Evolutionary conservation across 2,888 invertebrate genomes (phyloP).

Genomic region (Pyrgus malvae): DNA sequence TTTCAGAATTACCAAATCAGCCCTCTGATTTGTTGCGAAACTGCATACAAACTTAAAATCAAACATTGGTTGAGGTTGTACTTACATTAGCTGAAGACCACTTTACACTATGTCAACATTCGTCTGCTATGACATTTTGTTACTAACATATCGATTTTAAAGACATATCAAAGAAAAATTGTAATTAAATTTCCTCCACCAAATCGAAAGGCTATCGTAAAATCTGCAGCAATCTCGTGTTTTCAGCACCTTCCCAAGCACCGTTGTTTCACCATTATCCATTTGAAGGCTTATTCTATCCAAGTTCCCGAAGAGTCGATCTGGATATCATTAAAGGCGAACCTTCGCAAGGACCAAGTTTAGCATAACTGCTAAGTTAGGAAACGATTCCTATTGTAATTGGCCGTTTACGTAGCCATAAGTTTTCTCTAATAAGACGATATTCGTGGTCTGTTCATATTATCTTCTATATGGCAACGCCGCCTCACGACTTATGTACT

Average conservation of each 20-base stretch:
- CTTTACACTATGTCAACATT: too few relatives aligned
- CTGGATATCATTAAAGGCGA: constrained; percentile 28
- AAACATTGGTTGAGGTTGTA: too few relatives aligned
- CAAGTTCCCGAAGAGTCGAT: constrained; percentile 23
- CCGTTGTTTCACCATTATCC: neutral
- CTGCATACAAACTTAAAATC: too few relatives aligned
- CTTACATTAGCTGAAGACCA: too few relatives aligned
- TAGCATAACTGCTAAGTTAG: constrained; percentile 42
- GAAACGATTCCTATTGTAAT: constrained; percentile 48
- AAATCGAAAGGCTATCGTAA: too few relatives aligned
- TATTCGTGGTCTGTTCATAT: constrained; percentile 49
- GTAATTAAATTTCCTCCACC: neutral
- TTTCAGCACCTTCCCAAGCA: neutral
- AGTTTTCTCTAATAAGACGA: constrained; percentile 55
- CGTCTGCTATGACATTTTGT: too few relatives aligned
- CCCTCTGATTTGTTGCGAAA: too few relatives aligned
- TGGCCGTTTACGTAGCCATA: constrained; percentile 56
- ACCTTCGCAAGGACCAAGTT: constrained; percentile 36
- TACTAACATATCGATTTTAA: too few relatives aligned
- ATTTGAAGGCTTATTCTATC: constrained; percentile 16
- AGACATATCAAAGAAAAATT: too few relatives aligned
- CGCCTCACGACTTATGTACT: constrained; percentile 43
- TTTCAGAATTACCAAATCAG: too few relatives aligned
- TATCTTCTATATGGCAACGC: constrained; percentile 43
- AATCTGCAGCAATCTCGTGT: neutral